A percentile compares a stretch with the other conserved stretches of the same genome.
Conservation (phyloP, 2,888 invertebrate species). For the Galerucella calmariensis region DNA sequence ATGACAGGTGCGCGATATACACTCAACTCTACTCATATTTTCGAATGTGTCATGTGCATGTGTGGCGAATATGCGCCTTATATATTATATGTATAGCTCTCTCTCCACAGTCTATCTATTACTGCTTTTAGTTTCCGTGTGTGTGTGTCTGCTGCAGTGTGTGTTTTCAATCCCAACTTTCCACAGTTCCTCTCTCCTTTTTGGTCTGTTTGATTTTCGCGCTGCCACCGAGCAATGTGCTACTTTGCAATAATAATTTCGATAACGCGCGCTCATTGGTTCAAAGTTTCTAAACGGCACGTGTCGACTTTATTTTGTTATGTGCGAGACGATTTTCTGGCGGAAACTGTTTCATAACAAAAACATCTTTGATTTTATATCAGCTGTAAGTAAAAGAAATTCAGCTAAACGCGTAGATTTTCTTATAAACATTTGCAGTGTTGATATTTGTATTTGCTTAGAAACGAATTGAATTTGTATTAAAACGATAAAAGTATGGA, state of each 20-base stretch:
- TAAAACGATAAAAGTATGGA: no score
- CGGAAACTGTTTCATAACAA: conserved; percentile 38
- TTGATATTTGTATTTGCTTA: not conserved
- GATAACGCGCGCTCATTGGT: conserved; percentile 50
- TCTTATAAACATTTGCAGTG: not conserved
- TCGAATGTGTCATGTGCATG: conserved; percentile 51
- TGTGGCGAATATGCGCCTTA: conserved; percentile 52
- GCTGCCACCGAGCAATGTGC: conserved; percentile 45
- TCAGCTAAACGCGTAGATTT: not conserved
- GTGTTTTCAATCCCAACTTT: conserved; percentile 17
- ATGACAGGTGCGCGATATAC: conserved; percentile 55
- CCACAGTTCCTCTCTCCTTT: conserved; percentile 20
- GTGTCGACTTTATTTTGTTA: conserved; percentile 45
- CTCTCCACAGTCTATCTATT: conserved; percentile 21
- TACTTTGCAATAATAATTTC: conserved; percentile 55
- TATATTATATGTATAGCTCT: conserved; percentile 25
- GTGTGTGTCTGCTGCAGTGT: conserved; percentile 43
- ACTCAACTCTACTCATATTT: conserved; percentile 31
- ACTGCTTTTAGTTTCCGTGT: conserved; percentile 46
- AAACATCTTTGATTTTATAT: not conserved
- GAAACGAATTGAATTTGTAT: no score
- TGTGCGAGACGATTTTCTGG: conserved; percentile 33
- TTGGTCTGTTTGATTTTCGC: conserved; percentile 48
- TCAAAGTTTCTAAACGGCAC: conserved; percentile 46
- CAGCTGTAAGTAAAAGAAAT: conserved; percentile 31